Conservation (phyloP, 2,888 invertebrate species). For the Ophioninae sp. region DNA sequence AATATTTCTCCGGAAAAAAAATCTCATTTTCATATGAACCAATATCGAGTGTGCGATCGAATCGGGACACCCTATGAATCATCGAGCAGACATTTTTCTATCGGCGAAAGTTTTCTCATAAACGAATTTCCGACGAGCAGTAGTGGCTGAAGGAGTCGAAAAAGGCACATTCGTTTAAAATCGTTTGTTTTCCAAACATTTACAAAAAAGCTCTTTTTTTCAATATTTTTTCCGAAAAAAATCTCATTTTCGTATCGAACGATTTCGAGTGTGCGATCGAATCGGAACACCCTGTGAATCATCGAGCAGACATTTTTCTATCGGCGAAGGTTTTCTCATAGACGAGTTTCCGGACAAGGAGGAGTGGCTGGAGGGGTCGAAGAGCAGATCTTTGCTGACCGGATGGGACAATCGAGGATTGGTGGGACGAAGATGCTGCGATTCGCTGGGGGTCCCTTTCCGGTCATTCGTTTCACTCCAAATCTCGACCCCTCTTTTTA, state of each 20-base stretch:
- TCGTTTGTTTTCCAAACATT: no score
- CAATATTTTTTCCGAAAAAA: no score
- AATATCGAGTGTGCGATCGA: no score
- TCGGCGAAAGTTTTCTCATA: no score
- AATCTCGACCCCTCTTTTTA: slow-evolving; percentile 26
- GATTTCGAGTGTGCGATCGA: neutral
- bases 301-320: neutral
- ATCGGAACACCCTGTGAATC: neutral
- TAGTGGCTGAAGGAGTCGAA: no score
- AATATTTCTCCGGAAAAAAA: no score
- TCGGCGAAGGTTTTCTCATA: slow-evolving; percentile 60
- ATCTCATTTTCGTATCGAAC: neutral
- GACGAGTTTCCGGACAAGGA: slow-evolving; percentile 58
- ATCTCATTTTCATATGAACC: no score
- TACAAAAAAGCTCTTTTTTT: no score
- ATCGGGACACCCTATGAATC: no score
- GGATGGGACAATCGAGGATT: slow-evolving; percentile 12
- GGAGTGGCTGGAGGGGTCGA: slow-evolving; percentile 61
- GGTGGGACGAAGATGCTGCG: slow-evolving; percentile 60
- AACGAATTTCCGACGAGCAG: no score
- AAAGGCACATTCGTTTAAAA: no score
- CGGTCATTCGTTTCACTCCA: slow-evolving; percentile 55
- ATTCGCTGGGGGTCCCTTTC: slow-evolving; percentile 76
- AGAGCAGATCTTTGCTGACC: slow-evolving; percentile 70
- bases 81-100: no score